Base-by-base conservation (phyloP, 1,140 invertebrate species). In the Tigriopus japonicus region DNA sequence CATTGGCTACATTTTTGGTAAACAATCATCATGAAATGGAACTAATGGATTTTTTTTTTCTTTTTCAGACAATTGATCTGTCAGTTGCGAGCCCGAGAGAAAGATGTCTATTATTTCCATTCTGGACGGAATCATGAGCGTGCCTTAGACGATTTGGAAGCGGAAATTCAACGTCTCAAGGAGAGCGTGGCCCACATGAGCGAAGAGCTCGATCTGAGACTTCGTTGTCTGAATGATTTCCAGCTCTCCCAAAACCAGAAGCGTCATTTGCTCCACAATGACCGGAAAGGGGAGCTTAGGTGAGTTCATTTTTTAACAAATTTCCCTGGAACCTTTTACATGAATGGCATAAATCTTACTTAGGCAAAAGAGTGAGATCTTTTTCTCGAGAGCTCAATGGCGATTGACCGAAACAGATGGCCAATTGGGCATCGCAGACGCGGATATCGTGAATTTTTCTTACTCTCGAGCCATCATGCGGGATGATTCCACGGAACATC, bases 321-420 rank as follows among this genome's bases (percentile, higher is more conserved):
- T n/a, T n/a, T n/a, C n/a, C n/a, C n/a, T n/a, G n/a, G n/a, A n/a
- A n/a, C n/a, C n/a, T n/a, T n/a, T n/a, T n/a, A n/a, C n/a, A n/a
- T n/a, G n/a, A n/a, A n/a, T n/a, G n/a, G n/a, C n/a, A n/a, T n/a
- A n/a, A n/a, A n/a, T n/a, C n/a, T n/a, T n/a, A n/a, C n/a, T 9
- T 54, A 54, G 55, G n/a, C 75, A 91, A 49, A 81, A 87, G 21
- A 93, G 92, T 70, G 94, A 98, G 76, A 95, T 99, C 65, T 97
- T 90, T 71, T 98, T 99, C 70, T 95, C 96, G 72, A 87, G 93
- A 71, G 94, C 94, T n/a, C 85, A 92, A 64, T 99, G 95, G 95
- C 73, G 92, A 56, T 78, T 99, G 23, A 99, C 94, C 0, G 92
- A 98, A 72, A 83, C 86, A 6, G 94, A 98, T 76, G 94, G 95